A percentile compares a stretch with the other conserved stretches of the same genome.
These are phyloP conservation scores for Chydorus sphaericus DNA, from an alignment of 2,888 invertebrate species.

Conservation along the genomic window DNA sequence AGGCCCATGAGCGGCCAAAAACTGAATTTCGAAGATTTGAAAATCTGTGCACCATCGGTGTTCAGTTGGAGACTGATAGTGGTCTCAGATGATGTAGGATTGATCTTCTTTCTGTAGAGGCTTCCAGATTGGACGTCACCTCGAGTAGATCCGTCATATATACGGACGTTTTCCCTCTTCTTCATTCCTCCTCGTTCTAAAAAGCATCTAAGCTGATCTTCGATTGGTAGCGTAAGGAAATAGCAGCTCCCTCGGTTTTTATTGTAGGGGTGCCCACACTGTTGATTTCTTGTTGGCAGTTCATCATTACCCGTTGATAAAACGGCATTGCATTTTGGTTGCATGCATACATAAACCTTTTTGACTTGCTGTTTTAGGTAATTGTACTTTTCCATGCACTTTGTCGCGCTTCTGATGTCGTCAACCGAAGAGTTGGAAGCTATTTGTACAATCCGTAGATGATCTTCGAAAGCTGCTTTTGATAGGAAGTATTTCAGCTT, in stretches of 20 bases:
- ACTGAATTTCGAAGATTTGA: not conserved
- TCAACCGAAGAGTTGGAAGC: not conserved
- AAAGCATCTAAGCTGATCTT: not conserved
- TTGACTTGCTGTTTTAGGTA: not conserved
- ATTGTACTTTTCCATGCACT: not conserved
- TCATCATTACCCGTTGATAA: not conserved
- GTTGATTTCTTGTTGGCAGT: not conserved
- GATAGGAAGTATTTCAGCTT: not conserved
- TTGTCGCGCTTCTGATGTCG: not conserved
- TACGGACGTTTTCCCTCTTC: not conserved
- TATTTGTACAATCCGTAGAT: not conserved
- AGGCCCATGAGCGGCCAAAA: conserved; percentile 9
- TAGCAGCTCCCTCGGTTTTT: not conserved
- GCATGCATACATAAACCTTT: conserved; percentile 1
- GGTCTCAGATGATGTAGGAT: too few species aligned
- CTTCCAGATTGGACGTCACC: conserved; percentile 2
- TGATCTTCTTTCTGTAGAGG: not conserved
- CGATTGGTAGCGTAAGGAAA: not conserved
- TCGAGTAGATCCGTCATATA: not conserved
- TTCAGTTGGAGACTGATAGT: conserved; percentile 2
- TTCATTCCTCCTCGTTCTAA: not conserved
- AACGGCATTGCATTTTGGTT: not conserved
- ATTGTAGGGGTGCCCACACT: not conserved
- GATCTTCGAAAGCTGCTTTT: not conserved
- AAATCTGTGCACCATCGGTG: not conserved